Evolutionary conservation across 2,113 vertebrate species (phyloP).

Genomic region (Callithrix jacchus): DNA sequence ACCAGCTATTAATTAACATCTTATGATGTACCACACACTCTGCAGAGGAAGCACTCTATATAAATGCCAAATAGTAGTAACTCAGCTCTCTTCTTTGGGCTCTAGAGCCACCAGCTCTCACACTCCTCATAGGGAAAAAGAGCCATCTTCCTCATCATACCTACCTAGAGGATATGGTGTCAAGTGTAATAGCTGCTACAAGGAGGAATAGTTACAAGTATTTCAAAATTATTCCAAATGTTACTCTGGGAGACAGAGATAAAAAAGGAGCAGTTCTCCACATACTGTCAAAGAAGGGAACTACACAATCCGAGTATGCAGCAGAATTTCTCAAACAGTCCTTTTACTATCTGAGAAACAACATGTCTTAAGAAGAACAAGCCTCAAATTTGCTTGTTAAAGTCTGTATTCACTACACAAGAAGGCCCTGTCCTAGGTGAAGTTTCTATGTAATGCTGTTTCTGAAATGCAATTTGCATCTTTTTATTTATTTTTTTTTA

Average conservation of each 20-base stretch:
- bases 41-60: slow-evolving; percentile 35
- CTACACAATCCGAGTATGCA: background rate
- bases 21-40: slow-evolving; percentile 14
- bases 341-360: background rate
- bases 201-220: background rate
- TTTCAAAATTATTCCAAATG: background rate
- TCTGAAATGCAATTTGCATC: background rate
- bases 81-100: slow-evolving; percentile 12
- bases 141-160: background rate
- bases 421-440: background rate
- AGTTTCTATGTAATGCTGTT: background rate
- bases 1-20: slow-evolving; percentile 66
- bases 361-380: background rate
- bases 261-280: background rate
- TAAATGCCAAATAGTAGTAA: slow-evolving; percentile 37
- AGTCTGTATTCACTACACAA: background rate
- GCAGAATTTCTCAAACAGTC: background rate
- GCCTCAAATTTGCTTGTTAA: background rate
- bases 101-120: background rate
- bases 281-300: background rate
- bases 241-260: background rate
- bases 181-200: slow-evolving; percentile 11
- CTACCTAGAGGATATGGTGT: slow-evolving; percentile 8
- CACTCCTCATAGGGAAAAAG: background rate
- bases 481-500: background rate